Evolutionary conservation across 2,888 invertebrate species (phyloP), one percentile per base, ranked within the genome.

Genomic region (Argyresthia goedartella): DNA sequence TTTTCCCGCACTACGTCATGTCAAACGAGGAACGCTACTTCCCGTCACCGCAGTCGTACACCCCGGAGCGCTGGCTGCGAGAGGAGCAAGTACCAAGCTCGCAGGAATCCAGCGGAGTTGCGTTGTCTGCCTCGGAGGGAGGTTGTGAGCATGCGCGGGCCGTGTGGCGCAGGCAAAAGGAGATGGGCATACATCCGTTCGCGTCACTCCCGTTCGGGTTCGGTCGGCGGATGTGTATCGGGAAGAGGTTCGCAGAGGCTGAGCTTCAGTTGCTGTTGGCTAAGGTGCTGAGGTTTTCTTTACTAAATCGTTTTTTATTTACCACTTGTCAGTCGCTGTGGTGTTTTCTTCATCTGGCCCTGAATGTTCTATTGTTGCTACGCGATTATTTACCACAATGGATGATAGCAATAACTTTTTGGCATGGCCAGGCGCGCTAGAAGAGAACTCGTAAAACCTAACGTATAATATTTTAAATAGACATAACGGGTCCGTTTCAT

Each of bases 11-110:
- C 73, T 90, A 93, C 73, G 90, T 93, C 16, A 88, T 94, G 59
- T 92, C 93, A 52, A 91, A 93, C 70, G 90, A 89, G 62, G 89
- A 90, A 54, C 85, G 90, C 64, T 93, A 94, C 73, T 92, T 95
- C 63, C 88, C 90, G 1, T 88, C 92, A 50, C 93, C 94, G 7
- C 79, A 90, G 50, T 80, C 86, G 55, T 95, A 92, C 69, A 71
- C 91, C 46, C 95, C 95, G 0, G 94, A 94, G 69, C 85, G 95
- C 58, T 95, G 95, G 95, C 66, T 95, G 49, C 89, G 94, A 64
- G 80, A 86, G 8, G 47, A 34, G 41, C 63, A 59, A 49, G 76
- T 78, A 57, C 52, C 65, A 39, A 3, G 39, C 39, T n/a, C 9
- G 39, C 39, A 39, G 39, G 4, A 3, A 9, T 9, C 10, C 10